Percentiles rank a stretch among this genome's conserved stretches.
Evolutionary conservation across 2,797 vertebrate species (phyloP).

Genomic region (Cossypha polioptera): DNA sequence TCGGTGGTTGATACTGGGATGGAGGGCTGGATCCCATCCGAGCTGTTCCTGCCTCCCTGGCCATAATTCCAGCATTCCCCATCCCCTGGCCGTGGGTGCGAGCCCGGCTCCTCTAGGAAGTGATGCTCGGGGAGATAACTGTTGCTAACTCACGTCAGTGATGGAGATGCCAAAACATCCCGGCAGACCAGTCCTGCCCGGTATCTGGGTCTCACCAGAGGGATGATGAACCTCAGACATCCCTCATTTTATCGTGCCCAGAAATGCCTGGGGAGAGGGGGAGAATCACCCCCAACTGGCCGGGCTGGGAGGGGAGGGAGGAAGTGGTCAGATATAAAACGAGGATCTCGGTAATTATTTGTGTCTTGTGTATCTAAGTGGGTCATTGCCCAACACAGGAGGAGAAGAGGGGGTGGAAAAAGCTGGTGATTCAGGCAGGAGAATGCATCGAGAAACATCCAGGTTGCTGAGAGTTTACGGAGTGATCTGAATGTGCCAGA

Average conservation of each 20-base stretch:
- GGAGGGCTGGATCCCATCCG: not conserved
- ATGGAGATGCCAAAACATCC: conserved; percentile 7
- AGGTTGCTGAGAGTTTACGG: not conserved
- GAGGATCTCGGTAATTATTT: conserved; percentile 39
- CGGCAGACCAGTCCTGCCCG: conserved; percentile 28
- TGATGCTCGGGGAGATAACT: conserved; percentile 12
- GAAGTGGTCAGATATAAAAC: conserved; percentile 40
- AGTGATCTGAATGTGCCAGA: not conserved
- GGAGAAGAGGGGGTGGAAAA: conserved; percentile 6
- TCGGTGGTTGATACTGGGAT: not conserved
- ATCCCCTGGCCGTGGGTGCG: not conserved
- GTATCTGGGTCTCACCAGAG: conserved; percentile 31
- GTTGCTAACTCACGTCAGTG: not conserved
- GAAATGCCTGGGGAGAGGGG: not conserved
- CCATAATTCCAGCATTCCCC: no score
- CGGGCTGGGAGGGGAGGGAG: conserved; percentile 4
- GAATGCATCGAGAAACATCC: not conserved
- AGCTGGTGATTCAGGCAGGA: conserved; percentile 23
- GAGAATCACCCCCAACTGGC: not conserved
- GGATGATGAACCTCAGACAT: conserved; percentile 2
- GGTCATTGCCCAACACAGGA: conserved; percentile 27
- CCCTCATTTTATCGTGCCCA: not conserved
- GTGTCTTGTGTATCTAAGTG: conserved; percentile 5
- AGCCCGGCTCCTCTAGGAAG: not conserved
- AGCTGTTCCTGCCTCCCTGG: not conserved